Evolutionary conservation across 2,888 invertebrate genomes (phyloP).

Genomic region (Epicampocera succincta): DNA sequence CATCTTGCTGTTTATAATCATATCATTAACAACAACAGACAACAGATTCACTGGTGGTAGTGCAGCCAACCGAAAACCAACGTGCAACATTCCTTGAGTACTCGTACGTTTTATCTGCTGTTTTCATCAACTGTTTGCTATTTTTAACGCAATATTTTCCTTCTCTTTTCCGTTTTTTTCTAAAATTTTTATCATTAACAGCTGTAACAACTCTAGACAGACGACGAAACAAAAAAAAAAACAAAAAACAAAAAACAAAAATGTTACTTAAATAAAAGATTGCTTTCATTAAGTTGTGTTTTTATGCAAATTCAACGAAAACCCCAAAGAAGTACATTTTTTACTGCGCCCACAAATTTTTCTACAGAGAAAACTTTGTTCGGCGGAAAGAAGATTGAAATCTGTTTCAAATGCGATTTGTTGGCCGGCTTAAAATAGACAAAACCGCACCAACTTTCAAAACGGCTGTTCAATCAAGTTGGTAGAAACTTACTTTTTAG

Average conservation of each 20-base stretch:
- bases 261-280: not conserved
- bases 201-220: constrained; percentile 1
- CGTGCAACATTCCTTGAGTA: constrained; percentile 20
- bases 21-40: constrained; percentile 45
- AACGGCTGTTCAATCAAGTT: too few relatives aligned
- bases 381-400: too few relatives aligned
- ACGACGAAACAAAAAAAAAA: too few relatives aligned
- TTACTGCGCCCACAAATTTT: too few relatives aligned
- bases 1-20: constrained; percentile 60
- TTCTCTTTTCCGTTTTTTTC: not conserved
- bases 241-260: too few relatives aligned
- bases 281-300: not conserved
- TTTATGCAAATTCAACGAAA: constrained; percentile 10
- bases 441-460: too few relatives aligned
- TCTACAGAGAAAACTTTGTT: too few relatives aligned
- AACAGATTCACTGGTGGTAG: constrained; percentile 22
- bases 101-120: constrained; percentile 3
- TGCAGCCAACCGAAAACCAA: constrained; percentile 18
- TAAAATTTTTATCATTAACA: constrained; percentile 4
- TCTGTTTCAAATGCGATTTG: too few relatives aligned
- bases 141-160: constrained; percentile 16
- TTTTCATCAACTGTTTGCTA: constrained; percentile 20
- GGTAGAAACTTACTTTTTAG: too few relatives aligned
- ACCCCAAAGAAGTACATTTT: not conserved
- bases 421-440: too few relatives aligned